These are phyloP conservation scores for Epizoanthus scotinus DNA, from an alignment of 92 coral and sea anemone genomes.

Conservation along the genomic window DNA sequence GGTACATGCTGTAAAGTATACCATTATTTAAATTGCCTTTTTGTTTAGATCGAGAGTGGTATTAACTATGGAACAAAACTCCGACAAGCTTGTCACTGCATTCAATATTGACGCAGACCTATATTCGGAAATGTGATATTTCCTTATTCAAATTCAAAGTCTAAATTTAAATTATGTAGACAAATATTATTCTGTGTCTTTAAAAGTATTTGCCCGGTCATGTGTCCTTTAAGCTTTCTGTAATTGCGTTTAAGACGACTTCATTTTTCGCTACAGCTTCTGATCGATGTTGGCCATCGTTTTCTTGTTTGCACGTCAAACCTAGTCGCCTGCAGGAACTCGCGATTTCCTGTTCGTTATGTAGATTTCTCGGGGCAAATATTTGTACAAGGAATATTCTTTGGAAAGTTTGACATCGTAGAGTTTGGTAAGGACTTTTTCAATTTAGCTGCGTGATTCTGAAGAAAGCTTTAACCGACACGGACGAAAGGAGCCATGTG, in stretches of 20 bases:
- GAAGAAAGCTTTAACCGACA: not conserved
- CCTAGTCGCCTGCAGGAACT: not conserved
- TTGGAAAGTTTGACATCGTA: slow-evolving; percentile 4
- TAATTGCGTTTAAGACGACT: not conserved
- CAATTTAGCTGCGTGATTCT: not conserved
- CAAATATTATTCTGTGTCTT: slow-evolving; percentile 7
- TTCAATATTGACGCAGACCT: not conserved
- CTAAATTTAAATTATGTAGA: not conserved
- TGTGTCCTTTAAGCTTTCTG: not conserved
- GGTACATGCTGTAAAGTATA: not conserved
- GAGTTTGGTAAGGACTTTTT: not conserved
- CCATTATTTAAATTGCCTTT: no score
- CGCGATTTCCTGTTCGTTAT: slow-evolving; percentile 13
- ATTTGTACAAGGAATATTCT: slow-evolving; percentile 1
- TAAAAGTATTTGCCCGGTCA: slow-evolving; percentile 12
- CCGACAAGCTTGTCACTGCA: not conserved
- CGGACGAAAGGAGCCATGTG: slow-evolving; percentile 12
- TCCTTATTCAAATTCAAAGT: slow-evolving; percentile 9
- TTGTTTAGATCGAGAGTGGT: not conserved
- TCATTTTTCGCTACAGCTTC: no score
- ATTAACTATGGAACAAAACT: not conserved
- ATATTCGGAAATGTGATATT: not conserved
- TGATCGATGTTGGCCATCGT: no score
- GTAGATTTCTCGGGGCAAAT: slow-evolving; percentile 19
- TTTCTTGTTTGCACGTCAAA: not conserved